Evolutionary conservation across 2,888 invertebrate genomes (phyloP).

Genomic region (Cheilosia soror): DNA sequence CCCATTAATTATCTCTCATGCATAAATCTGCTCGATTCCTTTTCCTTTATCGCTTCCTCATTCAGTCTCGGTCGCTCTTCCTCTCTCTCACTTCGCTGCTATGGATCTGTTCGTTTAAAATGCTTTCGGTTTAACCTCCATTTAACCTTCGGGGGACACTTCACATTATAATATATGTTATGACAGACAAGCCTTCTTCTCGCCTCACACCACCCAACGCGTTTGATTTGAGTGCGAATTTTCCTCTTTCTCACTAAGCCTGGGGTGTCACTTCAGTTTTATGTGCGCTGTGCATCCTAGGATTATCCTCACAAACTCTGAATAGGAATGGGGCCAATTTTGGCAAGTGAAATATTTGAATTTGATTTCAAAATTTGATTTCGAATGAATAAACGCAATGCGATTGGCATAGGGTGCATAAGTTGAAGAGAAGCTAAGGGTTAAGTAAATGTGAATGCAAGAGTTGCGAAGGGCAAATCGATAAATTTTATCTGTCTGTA

Average conservation of each 20-base stretch:
- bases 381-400: slow-evolving; percentile 24
- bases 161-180: slow-evolving; percentile 45
- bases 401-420: neutral
- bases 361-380: slow-evolving; percentile 40
- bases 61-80: neutral
- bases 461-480: no score
- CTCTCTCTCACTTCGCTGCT: neutral
- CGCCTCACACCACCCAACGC: neutral
- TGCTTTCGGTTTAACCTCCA: slow-evolving; percentile 43
- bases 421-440: no score
- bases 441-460: no score
- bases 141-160: slow-evolving; percentile 58
- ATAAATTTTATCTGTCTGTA: no score
- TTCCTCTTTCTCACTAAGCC: slow-evolving; percentile 11
- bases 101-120: slow-evolving; percentile 24
- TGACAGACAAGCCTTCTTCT: slow-evolving; percentile 32
- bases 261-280: slow-evolving; percentile 21
- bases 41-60: slow-evolving; percentile 41
- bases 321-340: slow-evolving; percentile 8
- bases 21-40: slow-evolving; percentile 65
- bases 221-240: neutral
- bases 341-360: slow-evolving; percentile 23
- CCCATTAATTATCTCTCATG: slow-evolving; percentile 66
- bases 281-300: slow-evolving; percentile 20
- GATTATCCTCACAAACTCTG: slow-evolving; percentile 11